These are phyloP conservation scores for Clarias magur DNA, from an alignment of 2,113 vertebrate species.

Conservation along the genomic window DNA sequence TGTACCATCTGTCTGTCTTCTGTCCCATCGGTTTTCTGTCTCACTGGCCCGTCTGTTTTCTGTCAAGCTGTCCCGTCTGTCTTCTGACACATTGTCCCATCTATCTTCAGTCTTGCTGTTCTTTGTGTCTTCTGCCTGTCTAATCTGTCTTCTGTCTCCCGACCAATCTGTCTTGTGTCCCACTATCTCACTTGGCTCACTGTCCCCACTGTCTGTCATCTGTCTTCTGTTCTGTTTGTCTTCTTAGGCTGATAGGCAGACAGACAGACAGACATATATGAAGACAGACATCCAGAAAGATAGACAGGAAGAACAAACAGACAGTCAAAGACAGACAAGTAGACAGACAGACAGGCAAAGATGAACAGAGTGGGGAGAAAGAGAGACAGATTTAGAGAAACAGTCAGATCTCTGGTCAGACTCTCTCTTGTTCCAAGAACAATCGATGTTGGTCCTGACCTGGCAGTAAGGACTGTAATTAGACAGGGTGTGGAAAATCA, in stretches of 20 bases:
- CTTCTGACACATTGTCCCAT: not conserved
- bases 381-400: not conserved
- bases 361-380: not conserved
- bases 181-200: too few relatives aligned
- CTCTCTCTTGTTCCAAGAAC: not conserved
- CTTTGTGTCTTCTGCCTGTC: too few relatives aligned
- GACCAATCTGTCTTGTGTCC: not conserved
- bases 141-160: not conserved
- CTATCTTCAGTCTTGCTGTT: too few relatives aligned
- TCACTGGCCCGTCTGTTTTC: not conserved
- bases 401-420: not conserved
- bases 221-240: not conserved
- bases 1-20: not conserved
- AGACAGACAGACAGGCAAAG: not conserved
- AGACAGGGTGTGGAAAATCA: constrained; percentile 32
- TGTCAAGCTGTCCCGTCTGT: too few relatives aligned
- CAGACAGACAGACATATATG: not conserved
- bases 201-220: not conserved
- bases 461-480: constrained; percentile 46
- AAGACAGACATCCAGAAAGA: not conserved
- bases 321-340: not conserved
- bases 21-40: not conserved
- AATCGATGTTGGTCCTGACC: constrained; percentile 41
- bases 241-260: not conserved
- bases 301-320: not conserved